phyloP scores from a whole-genome alignment of 1,140 invertebrate genomes.

The Drosophila baimaii region DNA sequence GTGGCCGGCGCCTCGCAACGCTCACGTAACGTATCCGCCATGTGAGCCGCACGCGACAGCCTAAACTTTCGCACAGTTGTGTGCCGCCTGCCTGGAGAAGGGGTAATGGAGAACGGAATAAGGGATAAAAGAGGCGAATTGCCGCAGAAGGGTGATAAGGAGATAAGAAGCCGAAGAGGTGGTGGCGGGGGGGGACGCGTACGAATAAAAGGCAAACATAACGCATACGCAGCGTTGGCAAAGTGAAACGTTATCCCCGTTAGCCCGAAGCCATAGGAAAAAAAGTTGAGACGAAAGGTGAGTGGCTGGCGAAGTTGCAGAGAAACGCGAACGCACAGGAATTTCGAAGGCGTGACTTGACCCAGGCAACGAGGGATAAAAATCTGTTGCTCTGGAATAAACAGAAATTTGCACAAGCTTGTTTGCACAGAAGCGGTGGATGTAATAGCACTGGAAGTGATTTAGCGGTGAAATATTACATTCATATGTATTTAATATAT shows the following conservation, averaged over 20 bases:
- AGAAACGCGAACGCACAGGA: slow-evolving; percentile 2
- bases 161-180: slow-evolving; percentile 1
- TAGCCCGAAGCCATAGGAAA: slow-evolving; percentile 6
- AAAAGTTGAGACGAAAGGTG: not conserved
- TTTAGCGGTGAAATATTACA: not conserved
- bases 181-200: too few relatives aligned
- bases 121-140: not conserved
- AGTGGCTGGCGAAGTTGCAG: not conserved
- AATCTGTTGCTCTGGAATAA: not conserved
- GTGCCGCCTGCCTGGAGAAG: slow-evolving; percentile 2
- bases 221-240: slow-evolving; percentile 55
- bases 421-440: not conserved
- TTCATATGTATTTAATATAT: too few relatives aligned
- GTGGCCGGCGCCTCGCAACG: slow-evolving; percentile 31
- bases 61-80: slow-evolving; percentile 6
- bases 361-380: slow-evolving; percentile 8
- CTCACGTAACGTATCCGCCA: slow-evolving; percentile 59
- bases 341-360: slow-evolving; percentile 14
- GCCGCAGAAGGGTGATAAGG: not conserved
- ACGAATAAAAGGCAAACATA: slow-evolving; percentile 32
- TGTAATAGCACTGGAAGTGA: not conserved
- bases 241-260: slow-evolving; percentile 55
- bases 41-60: slow-evolving; percentile 49
- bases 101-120: not conserved
- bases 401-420: not conserved